Percentiles rank a stretch among this genome's conserved stretches.
phyloP scores from a whole-genome alignment of 2,797 vertebrate genomes.

The Myripristis murdjan region DNA sequence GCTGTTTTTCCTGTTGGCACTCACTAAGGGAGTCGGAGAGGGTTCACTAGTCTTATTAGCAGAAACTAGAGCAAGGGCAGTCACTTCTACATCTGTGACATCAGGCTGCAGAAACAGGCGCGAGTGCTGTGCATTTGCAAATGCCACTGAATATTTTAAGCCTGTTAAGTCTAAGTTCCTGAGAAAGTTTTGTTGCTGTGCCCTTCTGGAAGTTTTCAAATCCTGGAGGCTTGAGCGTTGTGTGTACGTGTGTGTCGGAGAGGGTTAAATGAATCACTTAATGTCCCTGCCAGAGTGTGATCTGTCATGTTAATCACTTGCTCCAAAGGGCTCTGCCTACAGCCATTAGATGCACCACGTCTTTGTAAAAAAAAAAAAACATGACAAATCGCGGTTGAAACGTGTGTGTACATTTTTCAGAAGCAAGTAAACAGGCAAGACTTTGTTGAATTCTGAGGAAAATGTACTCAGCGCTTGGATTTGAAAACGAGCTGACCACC shows the following conservation, averaged over 20 bases:
- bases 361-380: conserved; percentile 15
- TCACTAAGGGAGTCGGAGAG: neutral
- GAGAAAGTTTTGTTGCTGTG: conserved; percentile 16
- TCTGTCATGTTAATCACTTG: conserved; percentile 64
- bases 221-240: conserved; percentile 21
- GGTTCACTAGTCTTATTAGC: neutral
- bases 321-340: conserved; percentile 54
- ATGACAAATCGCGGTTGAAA: conserved; percentile 15
- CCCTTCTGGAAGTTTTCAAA: conserved; percentile 15
- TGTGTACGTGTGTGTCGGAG: conserved; percentile 11
- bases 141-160: neutral
- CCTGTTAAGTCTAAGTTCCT: neutral
- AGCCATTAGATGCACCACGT: conserved; percentile 54
- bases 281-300: conserved; percentile 45
- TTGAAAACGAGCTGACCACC: neutral
- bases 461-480: neutral
- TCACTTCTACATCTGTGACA: neutral
- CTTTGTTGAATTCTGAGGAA: neutral
- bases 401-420: conserved; percentile 3
- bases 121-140: neutral
- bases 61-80: conserved; percentile 5
- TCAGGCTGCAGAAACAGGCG: neutral
- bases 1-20: neutral
- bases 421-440: neutral
- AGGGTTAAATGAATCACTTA: conserved; percentile 55